phyloP scores from a whole-genome alignment of 2,888 invertebrate genomes.

The Cryptocephalus primarius region DNA sequence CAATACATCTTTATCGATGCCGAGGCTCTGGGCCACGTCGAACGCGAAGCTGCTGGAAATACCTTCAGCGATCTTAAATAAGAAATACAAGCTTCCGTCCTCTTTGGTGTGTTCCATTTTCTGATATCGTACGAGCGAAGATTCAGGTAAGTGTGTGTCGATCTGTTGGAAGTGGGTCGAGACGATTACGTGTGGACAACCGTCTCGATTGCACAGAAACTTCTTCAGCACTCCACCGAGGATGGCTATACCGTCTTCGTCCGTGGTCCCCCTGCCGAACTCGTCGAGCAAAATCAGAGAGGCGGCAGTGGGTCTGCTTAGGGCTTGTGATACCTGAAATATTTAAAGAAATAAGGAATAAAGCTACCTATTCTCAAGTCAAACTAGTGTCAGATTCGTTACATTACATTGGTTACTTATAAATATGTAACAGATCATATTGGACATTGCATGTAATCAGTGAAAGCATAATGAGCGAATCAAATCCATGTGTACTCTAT shows the following conservation, averaged over 20 bases:
- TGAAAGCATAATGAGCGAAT: too few species aligned
- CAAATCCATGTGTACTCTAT: too few species aligned
- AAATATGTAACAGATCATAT: too few species aligned
- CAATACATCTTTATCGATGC: constrained; percentile 43
- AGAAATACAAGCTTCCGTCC: constrained; percentile 48
- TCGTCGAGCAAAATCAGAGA: constrained; percentile 80
- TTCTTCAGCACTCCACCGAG: constrained; percentile 56
- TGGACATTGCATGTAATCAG: too few species aligned
- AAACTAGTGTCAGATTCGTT: neutral
- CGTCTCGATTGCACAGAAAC: constrained; percentile 44
- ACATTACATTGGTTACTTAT: too few species aligned
- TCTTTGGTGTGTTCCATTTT: constrained; percentile 27
- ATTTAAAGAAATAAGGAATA: neutral
- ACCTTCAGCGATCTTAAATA: constrained; percentile 55
- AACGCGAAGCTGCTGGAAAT: constrained; percentile 51
- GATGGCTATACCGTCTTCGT: constrained; percentile 65
- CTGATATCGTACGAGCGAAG: constrained; percentile 30
- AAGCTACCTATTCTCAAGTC: neutral
- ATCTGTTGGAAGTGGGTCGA: constrained; percentile 70
- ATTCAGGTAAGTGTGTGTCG: constrained; percentile 44
- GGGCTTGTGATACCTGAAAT: constrained; percentile 57
- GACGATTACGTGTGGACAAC: constrained; percentile 64
- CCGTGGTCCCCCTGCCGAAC: constrained; percentile 76
- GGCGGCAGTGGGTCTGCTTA: constrained; percentile 50
- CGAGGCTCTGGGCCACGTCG: constrained; percentile 50